phyloP scores from a whole-genome alignment of 2,797 vertebrate genomes.

The Betta splendens region DNA sequence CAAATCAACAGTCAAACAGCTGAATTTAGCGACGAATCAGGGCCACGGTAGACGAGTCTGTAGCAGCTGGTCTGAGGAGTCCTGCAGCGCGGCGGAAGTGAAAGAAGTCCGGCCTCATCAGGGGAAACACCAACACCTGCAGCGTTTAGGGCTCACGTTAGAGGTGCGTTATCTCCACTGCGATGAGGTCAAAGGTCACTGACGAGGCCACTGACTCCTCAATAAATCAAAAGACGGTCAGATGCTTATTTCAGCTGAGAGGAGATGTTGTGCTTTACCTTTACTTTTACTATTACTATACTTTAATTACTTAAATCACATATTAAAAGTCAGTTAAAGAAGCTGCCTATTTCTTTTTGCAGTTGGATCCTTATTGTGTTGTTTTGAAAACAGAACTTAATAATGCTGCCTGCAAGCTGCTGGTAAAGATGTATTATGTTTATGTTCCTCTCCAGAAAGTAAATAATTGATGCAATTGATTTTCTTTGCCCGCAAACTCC shows the following conservation, averaged over 20 bases:
- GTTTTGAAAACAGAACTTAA: too few species aligned
- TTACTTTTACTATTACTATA: too few species aligned
- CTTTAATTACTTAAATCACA: too few species aligned
- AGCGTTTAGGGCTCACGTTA: slow-evolving; percentile 18
- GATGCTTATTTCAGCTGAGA: slow-evolving; percentile 11
- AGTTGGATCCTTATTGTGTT: too few species aligned
- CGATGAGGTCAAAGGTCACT: slow-evolving; percentile 31
- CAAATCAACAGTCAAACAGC: slow-evolving; percentile 21
- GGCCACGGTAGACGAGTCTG: slow-evolving; percentile 4
- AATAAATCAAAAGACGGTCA: slow-evolving; percentile 8
- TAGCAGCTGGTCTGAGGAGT: slow-evolving; percentile 14
- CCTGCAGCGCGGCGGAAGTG: slow-evolving; percentile 14
- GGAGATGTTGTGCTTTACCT: background rate
- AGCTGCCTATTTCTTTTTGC: too few species aligned
- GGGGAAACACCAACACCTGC: background rate
- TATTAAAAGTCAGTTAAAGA: too few species aligned
- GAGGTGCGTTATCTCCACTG: slow-evolving; percentile 10
- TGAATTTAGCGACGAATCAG: slow-evolving; percentile 23
- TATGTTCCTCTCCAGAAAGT: too few species aligned
- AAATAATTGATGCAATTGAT: too few species aligned
- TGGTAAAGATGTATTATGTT: too few species aligned
- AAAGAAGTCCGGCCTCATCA: background rate
- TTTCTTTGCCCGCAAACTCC: background rate
- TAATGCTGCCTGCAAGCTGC: too few species aligned
- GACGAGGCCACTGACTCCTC: slow-evolving; percentile 7